phyloP scores from a whole-genome alignment of 2,113 vertebrate species.

The Orientallactaga bullata region DNA sequence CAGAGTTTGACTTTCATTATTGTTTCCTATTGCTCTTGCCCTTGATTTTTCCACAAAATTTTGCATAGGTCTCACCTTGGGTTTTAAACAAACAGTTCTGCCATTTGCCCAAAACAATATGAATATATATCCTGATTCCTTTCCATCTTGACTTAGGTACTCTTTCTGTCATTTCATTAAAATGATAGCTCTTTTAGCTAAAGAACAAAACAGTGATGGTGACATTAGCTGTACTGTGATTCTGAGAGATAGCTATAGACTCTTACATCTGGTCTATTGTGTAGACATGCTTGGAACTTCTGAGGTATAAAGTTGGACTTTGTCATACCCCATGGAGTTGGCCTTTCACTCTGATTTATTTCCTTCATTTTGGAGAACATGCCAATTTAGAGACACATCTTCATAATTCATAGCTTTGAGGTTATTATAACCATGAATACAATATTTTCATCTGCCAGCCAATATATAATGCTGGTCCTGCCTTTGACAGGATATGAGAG shows the following conservation, averaged over 20 bases:
- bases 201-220: background rate
- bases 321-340: background rate
- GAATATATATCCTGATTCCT: background rate
- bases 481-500: background rate
- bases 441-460: background rate
- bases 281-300: background rate
- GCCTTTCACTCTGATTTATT: background rate
- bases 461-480: background rate
- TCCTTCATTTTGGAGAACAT: background rate
- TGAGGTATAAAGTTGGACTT: background rate
- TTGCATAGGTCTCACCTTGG: background rate
- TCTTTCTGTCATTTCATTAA: background rate
- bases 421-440: background rate
- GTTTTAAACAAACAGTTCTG: background rate
- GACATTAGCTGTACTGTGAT: background rate
- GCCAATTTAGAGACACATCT: background rate
- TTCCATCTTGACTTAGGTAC: background rate
- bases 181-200: background rate
- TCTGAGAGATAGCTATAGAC: background rate
- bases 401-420: background rate
- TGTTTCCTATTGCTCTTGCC: background rate
- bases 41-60: constrained; percentile 1
- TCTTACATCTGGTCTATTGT: background rate
- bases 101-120: constrained; percentile 9
- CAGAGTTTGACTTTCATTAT: constrained; percentile 21